These are phyloP conservation scores for Xestia sexstrigata DNA, from an alignment of 2,888 invertebrate genomes.

Conservation along the genomic window DNA sequence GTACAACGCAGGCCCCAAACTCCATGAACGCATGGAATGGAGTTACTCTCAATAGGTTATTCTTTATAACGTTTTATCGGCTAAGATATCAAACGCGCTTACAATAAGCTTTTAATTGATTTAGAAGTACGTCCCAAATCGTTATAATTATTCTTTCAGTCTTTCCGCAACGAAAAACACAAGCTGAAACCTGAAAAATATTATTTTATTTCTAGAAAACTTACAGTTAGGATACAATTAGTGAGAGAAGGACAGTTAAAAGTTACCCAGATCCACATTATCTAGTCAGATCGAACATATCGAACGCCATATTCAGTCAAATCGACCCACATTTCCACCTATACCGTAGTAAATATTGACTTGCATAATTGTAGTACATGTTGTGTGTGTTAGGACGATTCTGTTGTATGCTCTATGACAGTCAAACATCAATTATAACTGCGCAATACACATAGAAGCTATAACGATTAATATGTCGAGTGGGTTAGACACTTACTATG, in stretches of 20 bases:
- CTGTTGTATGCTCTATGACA: conserved; percentile 26
- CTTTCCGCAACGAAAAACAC: background rate
- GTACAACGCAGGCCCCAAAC: background rate
- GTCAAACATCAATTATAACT: conserved; percentile 49
- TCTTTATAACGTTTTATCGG: background rate
- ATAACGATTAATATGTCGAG: conserved; percentile 41
- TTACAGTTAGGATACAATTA: background rate
- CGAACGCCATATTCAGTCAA: background rate
- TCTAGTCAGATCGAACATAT: background rate
- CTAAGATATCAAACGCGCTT: background rate
- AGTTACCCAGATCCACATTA: background rate
- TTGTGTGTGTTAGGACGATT: conserved; percentile 29
- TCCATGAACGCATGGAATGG: background rate
- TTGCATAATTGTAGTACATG: conserved; percentile 38
- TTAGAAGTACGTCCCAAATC: background rate
- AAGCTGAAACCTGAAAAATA: background rate
- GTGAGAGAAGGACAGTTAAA: background rate
- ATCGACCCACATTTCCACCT: conserved; percentile 17
- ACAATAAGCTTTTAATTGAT: background rate
- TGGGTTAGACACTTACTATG: conserved; percentile 21
- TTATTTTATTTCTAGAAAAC: background rate
- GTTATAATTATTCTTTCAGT: background rate
- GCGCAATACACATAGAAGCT: conserved; percentile 5
- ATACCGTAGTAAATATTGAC: conserved; percentile 48
- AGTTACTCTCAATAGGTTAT: background rate